Conservation (phyloP, 2,888 invertebrate species). For the Drepana falcataria region DNA sequence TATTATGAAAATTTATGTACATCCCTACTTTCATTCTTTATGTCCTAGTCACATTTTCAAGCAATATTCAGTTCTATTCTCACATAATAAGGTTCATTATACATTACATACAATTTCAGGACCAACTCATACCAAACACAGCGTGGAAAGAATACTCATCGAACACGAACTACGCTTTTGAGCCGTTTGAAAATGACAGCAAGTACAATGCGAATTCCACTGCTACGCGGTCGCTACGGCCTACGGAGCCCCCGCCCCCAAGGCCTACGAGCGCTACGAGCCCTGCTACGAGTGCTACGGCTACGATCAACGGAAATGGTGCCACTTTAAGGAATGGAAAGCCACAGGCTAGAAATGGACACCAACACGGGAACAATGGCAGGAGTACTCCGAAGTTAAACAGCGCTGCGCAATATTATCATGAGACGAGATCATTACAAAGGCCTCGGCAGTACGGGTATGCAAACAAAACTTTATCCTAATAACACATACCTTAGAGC, state of each 20-base stretch:
- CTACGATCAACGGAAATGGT: constrained; percentile 2
- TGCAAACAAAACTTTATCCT: constrained; percentile 12
- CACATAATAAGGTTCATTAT: not conserved
- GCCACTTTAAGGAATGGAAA: constrained; percentile 8
- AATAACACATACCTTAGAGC: no score
- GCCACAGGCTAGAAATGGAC: constrained; percentile 16
- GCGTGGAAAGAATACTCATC: constrained; percentile 94
- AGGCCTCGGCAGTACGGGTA: constrained; percentile 71
- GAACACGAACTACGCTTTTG: constrained; percentile 94
- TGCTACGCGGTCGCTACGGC: constrained; percentile 28
- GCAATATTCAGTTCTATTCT: no score
- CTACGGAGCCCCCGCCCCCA: constrained; percentile 43
- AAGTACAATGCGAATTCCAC: constrained; percentile 70
- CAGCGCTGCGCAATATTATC: constrained; percentile 67
- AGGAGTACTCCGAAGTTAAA: constrained; percentile 37
- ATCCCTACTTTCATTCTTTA: no score
- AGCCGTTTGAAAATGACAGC: constrained; percentile 90
- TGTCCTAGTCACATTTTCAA: no score
- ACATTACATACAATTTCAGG: constrained; percentile 65
- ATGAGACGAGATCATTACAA: constrained; percentile 81
- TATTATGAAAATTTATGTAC: no score
- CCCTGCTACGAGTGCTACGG: constrained; percentile 11
- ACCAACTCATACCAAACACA: constrained; percentile 88
- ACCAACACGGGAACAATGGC: constrained; percentile 10
- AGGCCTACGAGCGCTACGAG: constrained; percentile 16